Percentiles rank a stretch among this genome's conserved stretches.
These are phyloP conservation scores for Platycercus adscitus DNA, from an alignment of 2,113 vertebrate species.

Conservation along the genomic window DNA sequence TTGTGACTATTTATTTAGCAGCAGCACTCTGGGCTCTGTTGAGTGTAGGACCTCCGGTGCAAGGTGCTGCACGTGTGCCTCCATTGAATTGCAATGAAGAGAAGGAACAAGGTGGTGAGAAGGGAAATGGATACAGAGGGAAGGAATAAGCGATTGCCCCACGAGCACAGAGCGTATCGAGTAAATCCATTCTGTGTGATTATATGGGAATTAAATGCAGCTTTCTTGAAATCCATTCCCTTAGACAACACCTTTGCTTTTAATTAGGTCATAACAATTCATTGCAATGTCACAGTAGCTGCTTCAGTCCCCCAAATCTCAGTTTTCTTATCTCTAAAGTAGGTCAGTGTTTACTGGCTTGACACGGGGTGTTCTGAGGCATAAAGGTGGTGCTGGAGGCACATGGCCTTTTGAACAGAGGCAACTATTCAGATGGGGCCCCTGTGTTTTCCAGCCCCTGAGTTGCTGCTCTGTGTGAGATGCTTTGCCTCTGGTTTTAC, in stretches of 20 bases:
- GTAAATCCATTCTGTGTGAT: not conserved
- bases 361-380: not conserved
- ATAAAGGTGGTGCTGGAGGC: not conserved
- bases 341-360: not conserved
- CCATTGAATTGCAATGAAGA: not conserved
- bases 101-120: not conserved
- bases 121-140: not conserved
- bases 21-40: not conserved
- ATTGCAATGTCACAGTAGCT: not conserved
- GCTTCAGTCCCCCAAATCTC: not conserved
- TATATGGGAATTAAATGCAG: not conserved
- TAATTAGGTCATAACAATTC: not conserved
- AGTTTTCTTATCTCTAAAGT: not conserved
- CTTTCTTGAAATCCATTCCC: not conserved
- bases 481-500: not conserved
- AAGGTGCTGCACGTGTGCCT: not conserved
- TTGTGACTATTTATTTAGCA: not conserved
- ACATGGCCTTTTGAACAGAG: not conserved
- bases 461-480: not conserved
- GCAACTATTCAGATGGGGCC: not conserved
- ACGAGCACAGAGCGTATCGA: fast-evolving
- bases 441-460: not conserved
- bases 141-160: not conserved
- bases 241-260: not conserved
- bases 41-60: fast-evolving